Conservation (phyloP, 2,888 invertebrate genomes). For the Rhyacophila evoluta region DNA sequence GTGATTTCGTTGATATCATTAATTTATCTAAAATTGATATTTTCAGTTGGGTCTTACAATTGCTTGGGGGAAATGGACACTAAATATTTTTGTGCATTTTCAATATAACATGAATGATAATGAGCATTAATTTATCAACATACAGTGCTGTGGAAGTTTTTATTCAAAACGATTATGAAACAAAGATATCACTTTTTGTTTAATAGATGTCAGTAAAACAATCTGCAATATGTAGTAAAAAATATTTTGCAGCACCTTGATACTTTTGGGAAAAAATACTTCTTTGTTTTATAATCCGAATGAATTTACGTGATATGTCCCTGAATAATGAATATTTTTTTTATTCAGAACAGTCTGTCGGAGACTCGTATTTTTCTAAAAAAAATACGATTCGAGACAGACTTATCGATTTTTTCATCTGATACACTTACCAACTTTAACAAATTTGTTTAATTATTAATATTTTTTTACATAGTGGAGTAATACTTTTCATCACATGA, state of each 20-base stretch:
- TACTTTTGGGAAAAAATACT: background rate
- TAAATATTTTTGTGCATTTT: conserved; percentile 34
- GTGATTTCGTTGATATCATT: conserved; percentile 9
- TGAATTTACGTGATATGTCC: conserved; percentile 44
- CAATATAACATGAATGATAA: conserved; percentile 31
- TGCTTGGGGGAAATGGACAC: background rate
- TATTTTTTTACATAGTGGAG: conserved; percentile 69
- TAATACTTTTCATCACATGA: conserved; percentile 55
- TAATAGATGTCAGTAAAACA: background rate
- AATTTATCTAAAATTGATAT: conserved; percentile 22
- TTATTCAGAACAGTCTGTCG: conserved; percentile 33
- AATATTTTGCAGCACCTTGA: background rate
- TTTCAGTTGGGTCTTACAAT: background rate
- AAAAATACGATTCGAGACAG: background rate
- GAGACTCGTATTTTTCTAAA: background rate
- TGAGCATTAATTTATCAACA: conserved; percentile 7
- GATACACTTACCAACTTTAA: conserved; percentile 22
- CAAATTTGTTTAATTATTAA: conserved; percentile 49
- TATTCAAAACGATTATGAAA: conserved; percentile 6
- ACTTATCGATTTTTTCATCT: background rate
- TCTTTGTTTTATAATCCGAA: background rate
- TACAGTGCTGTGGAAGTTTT: conserved; percentile 3
- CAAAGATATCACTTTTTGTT: background rate
- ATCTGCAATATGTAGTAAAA: too few species aligned
- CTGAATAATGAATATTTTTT: conserved; percentile 33